Percentiles rank a stretch among this genome's conserved stretches.
Conservation (phyloP, 2,113 vertebrate species). For the Hippocampus abdominalis region DNA sequence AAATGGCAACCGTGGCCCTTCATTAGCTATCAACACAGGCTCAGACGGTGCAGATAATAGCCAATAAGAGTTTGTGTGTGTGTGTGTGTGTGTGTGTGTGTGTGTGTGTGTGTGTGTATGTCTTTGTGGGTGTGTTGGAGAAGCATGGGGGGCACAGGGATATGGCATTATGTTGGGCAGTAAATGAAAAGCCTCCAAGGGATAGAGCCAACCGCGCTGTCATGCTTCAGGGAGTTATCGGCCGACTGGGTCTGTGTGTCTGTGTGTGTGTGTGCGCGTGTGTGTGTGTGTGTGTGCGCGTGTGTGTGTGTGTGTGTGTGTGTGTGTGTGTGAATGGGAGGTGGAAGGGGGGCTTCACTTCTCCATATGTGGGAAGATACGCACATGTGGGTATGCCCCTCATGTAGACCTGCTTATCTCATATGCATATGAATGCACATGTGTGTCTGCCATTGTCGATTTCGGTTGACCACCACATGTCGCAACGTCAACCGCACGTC, state of each 20-base stretch:
- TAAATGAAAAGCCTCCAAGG: conserved; percentile 91
- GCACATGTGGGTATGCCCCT: conserved; percentile 31
- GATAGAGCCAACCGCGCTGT: conserved; percentile 73
- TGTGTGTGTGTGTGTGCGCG: conserved; percentile 3
- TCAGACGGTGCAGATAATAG: conserved; percentile 96
- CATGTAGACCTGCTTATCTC: not conserved
- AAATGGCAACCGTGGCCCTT: conserved; percentile 93
- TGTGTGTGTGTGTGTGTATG: conserved; percentile 13
- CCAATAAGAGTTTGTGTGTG: conserved; percentile 79
- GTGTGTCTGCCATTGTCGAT: not conserved
- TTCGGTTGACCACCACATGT: not conserved
- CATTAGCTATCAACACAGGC: conserved; percentile 93
- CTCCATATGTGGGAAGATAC: conserved; percentile 44
- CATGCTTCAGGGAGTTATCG: conserved; percentile 82
- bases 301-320: not conserved
- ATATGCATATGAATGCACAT: conserved; percentile 9
- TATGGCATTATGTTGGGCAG: conserved; percentile 84
- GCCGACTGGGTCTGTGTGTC: conserved; percentile 30
- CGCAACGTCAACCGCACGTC: not conserved
- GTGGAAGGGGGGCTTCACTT: conserved; percentile 4
- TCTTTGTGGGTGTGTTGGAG: not conserved
- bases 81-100: conserved; percentile 23
- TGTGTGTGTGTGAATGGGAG: conserved; percentile 7
- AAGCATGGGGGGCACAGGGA: conserved; percentile 7
- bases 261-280: not conserved